Conservation (phyloP, 2,113 vertebrate genomes). For the Microtus richardsoni region DNA sequence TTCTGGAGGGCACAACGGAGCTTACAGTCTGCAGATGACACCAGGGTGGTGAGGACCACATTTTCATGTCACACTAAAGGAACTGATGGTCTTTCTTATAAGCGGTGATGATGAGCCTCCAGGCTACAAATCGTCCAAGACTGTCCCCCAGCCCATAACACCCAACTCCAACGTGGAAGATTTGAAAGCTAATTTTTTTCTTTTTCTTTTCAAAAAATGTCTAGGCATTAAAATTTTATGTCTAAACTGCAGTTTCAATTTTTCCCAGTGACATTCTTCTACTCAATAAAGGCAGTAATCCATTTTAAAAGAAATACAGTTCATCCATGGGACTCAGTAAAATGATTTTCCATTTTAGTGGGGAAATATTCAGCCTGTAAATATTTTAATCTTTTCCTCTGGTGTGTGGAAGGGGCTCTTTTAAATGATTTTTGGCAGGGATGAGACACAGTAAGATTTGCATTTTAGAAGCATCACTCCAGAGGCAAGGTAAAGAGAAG, state of each 20-base stretch:
- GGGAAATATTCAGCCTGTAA: conserved; percentile 28
- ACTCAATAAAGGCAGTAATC: conserved; percentile 42
- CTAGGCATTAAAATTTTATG: conserved; percentile 26
- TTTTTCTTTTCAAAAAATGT: neutral
- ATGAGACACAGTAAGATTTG: conserved; percentile 51
- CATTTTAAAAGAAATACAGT: conserved; percentile 46
- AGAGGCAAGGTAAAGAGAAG: neutral
- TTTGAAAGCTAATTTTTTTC: neutral
- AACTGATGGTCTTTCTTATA: neutral
- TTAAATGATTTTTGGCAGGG: conserved; percentile 40
- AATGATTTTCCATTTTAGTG: conserved; percentile 55
- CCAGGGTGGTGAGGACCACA: neutral
- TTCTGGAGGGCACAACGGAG: neutral
- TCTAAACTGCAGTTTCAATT: conserved; percentile 15
- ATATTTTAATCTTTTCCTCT: conserved; percentile 61
- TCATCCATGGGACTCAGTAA: neutral
- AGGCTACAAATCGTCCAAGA: neutral
- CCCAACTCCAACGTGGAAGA: conserved; percentile 22
- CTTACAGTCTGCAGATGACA: neutral
- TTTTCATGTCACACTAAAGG: neutral
- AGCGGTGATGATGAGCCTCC: neutral
- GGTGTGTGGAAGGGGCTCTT: conserved; percentile 39
- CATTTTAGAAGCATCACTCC: conserved; percentile 63
- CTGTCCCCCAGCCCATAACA: neutral
- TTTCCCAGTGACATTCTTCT: conserved; percentile 29